These are phyloP conservation scores for Pogonocichla stellata DNA, from an alignment of 2,113 vertebrate genomes.

Conservation along the genomic window DNA sequence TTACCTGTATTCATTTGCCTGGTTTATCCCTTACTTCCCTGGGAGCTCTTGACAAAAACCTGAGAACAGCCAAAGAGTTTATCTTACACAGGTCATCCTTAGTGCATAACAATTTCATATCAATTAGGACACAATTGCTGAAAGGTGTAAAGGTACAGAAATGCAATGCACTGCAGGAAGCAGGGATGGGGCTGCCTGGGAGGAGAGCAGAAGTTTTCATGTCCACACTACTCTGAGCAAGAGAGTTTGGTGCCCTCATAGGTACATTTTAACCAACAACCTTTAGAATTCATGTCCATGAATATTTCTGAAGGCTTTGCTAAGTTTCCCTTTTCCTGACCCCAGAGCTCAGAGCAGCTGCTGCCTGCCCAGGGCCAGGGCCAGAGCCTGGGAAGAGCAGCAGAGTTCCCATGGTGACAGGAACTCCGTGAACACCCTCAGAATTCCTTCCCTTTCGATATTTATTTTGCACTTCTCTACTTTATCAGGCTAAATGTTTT, in stretches of 20 bases:
- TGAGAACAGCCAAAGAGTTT: neutral
- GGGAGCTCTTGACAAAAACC: neutral
- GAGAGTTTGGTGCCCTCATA: neutral
- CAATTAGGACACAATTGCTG: neutral
- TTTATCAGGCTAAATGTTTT: neutral
- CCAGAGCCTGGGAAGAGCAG: neutral
- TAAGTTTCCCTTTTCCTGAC: neutral
- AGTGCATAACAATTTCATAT: neutral
- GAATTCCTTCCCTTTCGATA: neutral
- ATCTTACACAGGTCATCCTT: neutral
- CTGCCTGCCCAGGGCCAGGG: neutral
- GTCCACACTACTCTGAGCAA: accelerated
- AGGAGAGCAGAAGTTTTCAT: neutral
- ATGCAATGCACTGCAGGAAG: neutral
- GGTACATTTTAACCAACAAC: neutral
- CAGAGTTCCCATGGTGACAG: neutral
- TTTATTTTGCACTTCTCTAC: neutral
- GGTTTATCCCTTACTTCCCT: neutral
- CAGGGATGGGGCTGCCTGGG: neutral
- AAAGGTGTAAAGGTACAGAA: neutral
- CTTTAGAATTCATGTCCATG: neutral
- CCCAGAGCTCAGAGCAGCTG: neutral
- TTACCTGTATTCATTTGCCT: neutral
- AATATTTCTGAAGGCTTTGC: neutral
- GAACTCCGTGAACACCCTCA: neutral